Evolutionary conservation across 2,888 invertebrate genomes (phyloP).

Genomic region (Tinea trinotella): DNA sequence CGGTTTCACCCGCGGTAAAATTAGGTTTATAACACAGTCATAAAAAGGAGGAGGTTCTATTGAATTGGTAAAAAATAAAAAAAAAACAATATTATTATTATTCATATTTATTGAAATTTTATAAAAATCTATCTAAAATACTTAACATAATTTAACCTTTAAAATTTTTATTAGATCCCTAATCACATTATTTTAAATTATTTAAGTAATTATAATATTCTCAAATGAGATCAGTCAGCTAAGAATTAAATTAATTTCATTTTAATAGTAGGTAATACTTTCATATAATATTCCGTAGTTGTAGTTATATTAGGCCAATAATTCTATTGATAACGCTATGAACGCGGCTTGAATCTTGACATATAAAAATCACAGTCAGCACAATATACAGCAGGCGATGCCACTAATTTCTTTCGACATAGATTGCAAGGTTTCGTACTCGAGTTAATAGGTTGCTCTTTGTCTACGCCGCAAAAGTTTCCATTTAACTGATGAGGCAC

Average conservation of each 20-base stretch:
- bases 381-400: constrained; percentile 86
- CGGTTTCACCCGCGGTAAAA: too few relatives aligned
- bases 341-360: constrained; percentile 83
- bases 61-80: background rate
- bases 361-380: constrained; percentile 94
- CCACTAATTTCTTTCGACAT: constrained; percentile 88
- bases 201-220: constrained; percentile 28
- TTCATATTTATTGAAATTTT: background rate
- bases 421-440: constrained; percentile 82
- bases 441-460: constrained; percentile 37
- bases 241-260: background rate
- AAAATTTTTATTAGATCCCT: background rate
- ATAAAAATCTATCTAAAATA: background rate
- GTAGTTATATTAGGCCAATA: background rate
- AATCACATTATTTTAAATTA: too few relatives aligned
- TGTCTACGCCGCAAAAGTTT: constrained; percentile 33
- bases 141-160: background rate
- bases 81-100: background rate
- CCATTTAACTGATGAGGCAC: constrained; percentile 52
- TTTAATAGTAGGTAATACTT: background rate
- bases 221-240: constrained; percentile 53
- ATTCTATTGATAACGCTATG: constrained; percentile 36
- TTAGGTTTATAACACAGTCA: too few relatives aligned
- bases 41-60: too few relatives aligned
- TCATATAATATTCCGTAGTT: too few relatives aligned